Conservation (phyloP, 92 coral and sea anemone genomes). For the Porites divaricata region DNA sequence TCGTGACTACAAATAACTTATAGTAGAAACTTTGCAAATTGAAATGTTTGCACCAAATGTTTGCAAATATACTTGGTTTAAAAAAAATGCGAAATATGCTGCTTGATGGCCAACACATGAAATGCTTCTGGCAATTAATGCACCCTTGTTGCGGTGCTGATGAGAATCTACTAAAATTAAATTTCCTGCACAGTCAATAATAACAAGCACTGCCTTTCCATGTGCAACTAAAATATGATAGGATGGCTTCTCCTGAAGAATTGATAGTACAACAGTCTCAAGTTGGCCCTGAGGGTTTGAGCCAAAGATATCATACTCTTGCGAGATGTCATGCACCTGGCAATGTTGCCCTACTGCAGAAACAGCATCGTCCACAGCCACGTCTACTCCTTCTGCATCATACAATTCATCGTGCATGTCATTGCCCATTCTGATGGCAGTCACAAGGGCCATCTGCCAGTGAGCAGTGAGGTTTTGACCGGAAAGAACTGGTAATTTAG, state of each 20-base stretch:
- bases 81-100: neutral
- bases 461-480: neutral
- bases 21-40: neutral
- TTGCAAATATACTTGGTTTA: neutral
- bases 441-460: conserved; percentile 1
- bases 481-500: neutral
- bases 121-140: conserved; percentile 21
- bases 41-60: neutral
- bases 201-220: conserved; percentile 24
- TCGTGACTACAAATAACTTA: neutral
- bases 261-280: neutral
- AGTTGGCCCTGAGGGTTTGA: neutral
- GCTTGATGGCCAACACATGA: neutral
- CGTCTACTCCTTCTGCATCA: conserved; percentile 1
- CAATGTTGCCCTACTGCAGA: neutral
- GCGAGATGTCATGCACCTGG: neutral
- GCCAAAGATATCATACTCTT: conserved; percentile 4
- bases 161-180: conserved; percentile 40
- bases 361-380: conserved; percentile 23
- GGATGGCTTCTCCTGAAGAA: neutral
- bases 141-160: conserved; percentile 18
- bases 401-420: conserved; percentile 17
- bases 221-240: conserved; percentile 12
- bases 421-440: conserved; percentile 5
- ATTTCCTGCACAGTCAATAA: conserved; percentile 1